Conservation (phyloP, 2,888 invertebrate genomes). For the Abrostola tripartita region DNA sequence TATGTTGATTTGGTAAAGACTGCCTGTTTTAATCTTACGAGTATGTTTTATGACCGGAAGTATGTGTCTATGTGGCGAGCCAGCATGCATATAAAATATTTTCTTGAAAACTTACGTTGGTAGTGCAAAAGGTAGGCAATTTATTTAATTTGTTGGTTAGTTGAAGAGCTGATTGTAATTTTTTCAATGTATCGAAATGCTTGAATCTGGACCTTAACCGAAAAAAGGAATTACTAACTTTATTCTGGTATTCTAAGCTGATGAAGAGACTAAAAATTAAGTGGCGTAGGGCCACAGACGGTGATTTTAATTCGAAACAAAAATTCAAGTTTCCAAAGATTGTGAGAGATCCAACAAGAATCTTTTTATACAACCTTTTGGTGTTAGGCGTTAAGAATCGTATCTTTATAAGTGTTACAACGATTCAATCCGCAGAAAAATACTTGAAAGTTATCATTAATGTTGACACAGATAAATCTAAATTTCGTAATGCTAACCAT, state of each 20-base stretch:
- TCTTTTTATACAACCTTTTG: no score
- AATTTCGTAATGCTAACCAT: no score
- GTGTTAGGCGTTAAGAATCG: no score
- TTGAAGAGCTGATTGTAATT: conserved; percentile 1
- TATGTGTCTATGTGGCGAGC: conserved; percentile 20
- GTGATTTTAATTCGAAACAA: no score
- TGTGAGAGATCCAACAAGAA: no score
- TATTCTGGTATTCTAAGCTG: not conserved
- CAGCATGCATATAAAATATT: conserved; percentile 28
- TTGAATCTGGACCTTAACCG: not conserved
- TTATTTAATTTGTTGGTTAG: not conserved
- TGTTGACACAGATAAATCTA: no score
- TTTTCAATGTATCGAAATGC: not conserved
- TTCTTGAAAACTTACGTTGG: conserved; percentile 9
- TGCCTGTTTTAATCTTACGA: conserved; percentile 26
- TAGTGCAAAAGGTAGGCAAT: not conserved
- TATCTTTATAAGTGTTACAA: no score
- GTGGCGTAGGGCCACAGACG: no score
- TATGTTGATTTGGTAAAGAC: conserved; percentile 40
- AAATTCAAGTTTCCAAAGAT: no score
- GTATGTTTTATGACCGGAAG: conserved; percentile 44
- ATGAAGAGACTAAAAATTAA: no score
- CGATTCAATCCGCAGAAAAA: no score
- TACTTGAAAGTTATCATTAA: no score
- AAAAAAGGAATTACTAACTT: not conserved